Conservation (phyloP, 2,888 invertebrate species). For the Salticus scenicus region DNA sequence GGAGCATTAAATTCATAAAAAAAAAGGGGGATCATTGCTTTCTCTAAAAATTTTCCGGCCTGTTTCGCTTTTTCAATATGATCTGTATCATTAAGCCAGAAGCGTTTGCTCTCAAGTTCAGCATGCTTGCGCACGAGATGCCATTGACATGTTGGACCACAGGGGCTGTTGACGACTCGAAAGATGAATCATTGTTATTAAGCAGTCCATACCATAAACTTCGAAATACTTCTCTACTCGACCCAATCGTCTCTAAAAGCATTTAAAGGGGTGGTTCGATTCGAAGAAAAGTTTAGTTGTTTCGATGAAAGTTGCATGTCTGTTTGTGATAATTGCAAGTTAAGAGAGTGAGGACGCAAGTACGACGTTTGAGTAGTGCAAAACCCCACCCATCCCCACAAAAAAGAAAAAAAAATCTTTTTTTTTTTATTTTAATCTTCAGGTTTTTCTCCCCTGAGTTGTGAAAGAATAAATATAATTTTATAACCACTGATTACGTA, state of each 20-base stretch:
- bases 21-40: conserved; percentile 47
- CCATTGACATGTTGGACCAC: conserved; percentile 57
- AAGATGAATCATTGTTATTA: conserved; percentile 43
- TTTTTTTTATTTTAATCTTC: background rate
- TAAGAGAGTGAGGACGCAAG: conserved; percentile 2
- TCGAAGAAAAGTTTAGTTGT: background rate
- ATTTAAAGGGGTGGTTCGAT: background rate
- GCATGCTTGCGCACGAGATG: background rate
- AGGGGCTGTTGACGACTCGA: conserved; percentile 42
- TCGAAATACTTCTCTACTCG: background rate
- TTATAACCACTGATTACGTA: too few relatives aligned
- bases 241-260: background rate
- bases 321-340: conserved; percentile 8
- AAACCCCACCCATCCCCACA: too few relatives aligned
- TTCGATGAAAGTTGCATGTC: conserved; percentile 6
- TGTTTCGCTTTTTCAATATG: conserved; percentile 33
- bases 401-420: background rate
- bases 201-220: background rate
- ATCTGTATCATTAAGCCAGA: conserved; percentile 47
- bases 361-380: background rate
- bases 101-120: conserved; percentile 6
- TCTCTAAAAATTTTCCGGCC: conserved; percentile 58
- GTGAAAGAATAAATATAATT: too few relatives aligned
- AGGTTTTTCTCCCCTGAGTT: too few relatives aligned
- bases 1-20: too few relatives aligned